Conservation (phyloP, 2,888 invertebrate species). For the Chloromyia formosa region DNA sequence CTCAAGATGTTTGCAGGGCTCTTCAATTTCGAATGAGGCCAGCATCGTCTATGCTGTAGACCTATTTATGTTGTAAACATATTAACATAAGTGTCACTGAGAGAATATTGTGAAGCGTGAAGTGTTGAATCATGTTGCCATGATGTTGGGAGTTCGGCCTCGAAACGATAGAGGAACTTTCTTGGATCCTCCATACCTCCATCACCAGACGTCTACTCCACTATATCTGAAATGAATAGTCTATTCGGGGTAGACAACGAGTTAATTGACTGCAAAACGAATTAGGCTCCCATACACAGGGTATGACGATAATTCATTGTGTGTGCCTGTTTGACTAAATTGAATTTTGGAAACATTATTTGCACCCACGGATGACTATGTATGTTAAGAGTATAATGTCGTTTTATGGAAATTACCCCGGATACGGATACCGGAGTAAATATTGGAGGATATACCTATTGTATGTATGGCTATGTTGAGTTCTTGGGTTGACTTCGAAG, state of each 20-base stretch:
- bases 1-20: constrained; percentile 17
- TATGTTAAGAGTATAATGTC: neutral
- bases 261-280: constrained; percentile 34
- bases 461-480: no score
- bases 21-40: constrained; percentile 25
- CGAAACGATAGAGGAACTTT: no score
- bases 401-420: neutral
- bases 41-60: neutral
- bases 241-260: neutral
- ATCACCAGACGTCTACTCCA: neutral
- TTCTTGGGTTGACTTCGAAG: no score
- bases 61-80: constrained; percentile 22
- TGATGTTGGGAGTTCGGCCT: neutral
- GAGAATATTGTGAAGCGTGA: neutral
- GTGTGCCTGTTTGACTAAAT: constrained; percentile 6
- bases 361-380: neutral
- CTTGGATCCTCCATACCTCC: no score
- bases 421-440: neutral
- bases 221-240: neutral
- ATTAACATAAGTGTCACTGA: constrained; percentile 28
- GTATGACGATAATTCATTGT: constrained; percentile 2
- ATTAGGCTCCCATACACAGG: neutral
- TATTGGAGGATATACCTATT: neutral
- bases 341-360: neutral
- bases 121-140: neutral